Evolutionary conservation across 2,888 invertebrate genomes (phyloP).

Genomic region (Agapetus fuscipes): DNA sequence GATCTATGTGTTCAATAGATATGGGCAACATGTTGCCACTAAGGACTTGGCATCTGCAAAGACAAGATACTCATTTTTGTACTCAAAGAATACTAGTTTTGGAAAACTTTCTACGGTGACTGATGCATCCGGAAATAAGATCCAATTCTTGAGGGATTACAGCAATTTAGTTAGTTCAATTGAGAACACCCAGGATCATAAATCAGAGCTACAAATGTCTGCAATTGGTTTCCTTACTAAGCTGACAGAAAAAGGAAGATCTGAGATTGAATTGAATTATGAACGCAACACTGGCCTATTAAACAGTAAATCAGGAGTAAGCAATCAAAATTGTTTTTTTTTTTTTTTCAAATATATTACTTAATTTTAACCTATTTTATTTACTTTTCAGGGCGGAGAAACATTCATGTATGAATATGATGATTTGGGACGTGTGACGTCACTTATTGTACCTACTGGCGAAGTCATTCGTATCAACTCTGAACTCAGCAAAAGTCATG

Average conservation of each 20-base stretch:
- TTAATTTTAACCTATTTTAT: slow-evolving; percentile 9
- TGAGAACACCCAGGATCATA: slow-evolving; percentile 89
- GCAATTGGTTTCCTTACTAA: slow-evolving; percentile 86
- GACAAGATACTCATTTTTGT: slow-evolving; percentile 89
- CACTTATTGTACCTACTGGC: slow-evolving; percentile 84
- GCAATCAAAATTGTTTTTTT: slow-evolving; percentile 23
- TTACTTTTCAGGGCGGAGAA: slow-evolving; percentile 58
- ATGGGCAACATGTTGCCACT: slow-evolving; percentile 93
- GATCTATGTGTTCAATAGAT: slow-evolving; percentile 86
- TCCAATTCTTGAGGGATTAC: slow-evolving; percentile 85
- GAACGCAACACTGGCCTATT: slow-evolving; percentile 82
- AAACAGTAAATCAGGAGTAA: slow-evolving; percentile 71
- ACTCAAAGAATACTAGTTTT: slow-evolving; percentile 93
- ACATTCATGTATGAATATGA: slow-evolving; percentile 90
- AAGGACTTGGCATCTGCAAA: slow-evolving; percentile 92
- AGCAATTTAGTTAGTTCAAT: slow-evolving; percentile 88
- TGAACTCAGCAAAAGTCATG: slow-evolving; percentile 66
- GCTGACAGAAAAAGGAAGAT: slow-evolving; percentile 78
- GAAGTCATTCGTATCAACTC: slow-evolving; percentile 75
- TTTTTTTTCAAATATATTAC: no score
- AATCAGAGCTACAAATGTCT: slow-evolving; percentile 84
- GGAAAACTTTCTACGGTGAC: slow-evolving; percentile 90
- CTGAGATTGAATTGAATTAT: slow-evolving; percentile 84
- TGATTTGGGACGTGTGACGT: slow-evolving; percentile 74
- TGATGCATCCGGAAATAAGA: slow-evolving; percentile 87